Percentiles rank a stretch among this genome's conserved stretches.
phyloP scores from a whole-genome alignment of 2,113 vertebrate genomes.

The Solea solea region DNA sequence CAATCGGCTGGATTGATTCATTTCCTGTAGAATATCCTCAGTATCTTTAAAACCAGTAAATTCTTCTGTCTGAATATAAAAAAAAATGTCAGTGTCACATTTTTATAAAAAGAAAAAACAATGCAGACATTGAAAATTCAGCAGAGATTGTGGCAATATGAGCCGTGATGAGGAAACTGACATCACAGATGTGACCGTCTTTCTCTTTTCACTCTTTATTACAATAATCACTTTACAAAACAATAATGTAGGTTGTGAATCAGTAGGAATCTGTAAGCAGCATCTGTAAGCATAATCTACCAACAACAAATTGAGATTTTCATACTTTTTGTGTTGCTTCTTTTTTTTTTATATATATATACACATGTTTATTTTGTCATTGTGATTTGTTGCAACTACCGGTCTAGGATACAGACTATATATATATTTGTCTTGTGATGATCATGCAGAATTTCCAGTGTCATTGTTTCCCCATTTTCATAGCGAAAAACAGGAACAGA shows the following conservation, averaged over 20 bases:
- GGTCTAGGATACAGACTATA: too few relatives aligned
- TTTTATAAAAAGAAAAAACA: not conserved
- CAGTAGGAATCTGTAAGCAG: not conserved
- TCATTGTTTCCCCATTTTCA: conserved; percentile 46
- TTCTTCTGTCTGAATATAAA: not conserved
- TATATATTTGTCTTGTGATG: conserved; percentile 5
- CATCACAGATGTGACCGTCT: not conserved
- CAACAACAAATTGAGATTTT: not conserved
- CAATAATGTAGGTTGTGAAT: conserved; percentile 5
- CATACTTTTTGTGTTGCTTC: not conserved
- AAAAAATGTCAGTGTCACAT: too few relatives aligned
- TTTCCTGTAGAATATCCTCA: not conserved
- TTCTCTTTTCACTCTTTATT: not conserved
- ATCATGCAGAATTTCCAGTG: conserved; percentile 3
- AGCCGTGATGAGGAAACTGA: not conserved
- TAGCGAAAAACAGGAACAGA: conserved; percentile 46
- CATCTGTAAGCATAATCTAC: not conserved
- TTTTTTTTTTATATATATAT: not conserved
- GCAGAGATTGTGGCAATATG: not conserved
- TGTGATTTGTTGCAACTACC: not conserved
- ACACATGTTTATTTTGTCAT: not conserved
- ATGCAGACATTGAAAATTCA: not conserved
- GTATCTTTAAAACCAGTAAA: not conserved
- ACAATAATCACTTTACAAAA: not conserved
- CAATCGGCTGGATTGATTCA: not conserved